Base-by-base conservation (phyloP, 2,113 vertebrate genomes). In the Brachypteracias leptosomus region DNA sequence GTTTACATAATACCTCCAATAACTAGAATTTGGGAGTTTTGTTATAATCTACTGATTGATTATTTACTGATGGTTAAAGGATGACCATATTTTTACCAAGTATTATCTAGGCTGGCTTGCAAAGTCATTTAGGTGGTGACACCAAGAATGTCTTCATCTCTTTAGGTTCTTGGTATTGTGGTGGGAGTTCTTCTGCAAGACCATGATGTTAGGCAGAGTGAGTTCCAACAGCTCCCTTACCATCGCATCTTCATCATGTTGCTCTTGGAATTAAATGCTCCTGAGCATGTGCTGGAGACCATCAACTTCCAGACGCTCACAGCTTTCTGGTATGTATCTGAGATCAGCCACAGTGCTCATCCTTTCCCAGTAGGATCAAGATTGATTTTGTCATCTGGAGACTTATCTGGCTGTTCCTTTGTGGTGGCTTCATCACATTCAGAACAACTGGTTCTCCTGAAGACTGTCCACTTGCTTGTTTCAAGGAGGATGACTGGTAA, bases 301-400 rank as follows among this genome's bases (percentile, higher is more conserved):
- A 99, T 99, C 96, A 99, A 99, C 98, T 99, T 99, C 96, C 99
- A 99, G 98, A 99, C 99, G 4, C 99, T 99, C 92, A 99, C 99
- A 29, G 99, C 99, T 90, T 99, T 99, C 97, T 99, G 99, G 99
- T 99, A 97, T 6, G 97, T 97, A 17, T 79, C 29, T 75, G 71
- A 49, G 33, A 15, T 24, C 70, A 66, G 17, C 35, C 18, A 24
- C 20, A 40, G 4, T 9, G 25, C 31, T 71, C 29, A 62, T 21
- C 16, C 46, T 80, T 77, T 77, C 67, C 67, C 63, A 13, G 11
- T 13, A 85, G 59, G 38, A 40, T 58, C 4, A 22, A 35, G 35
- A 13, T 42, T 42, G 11, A 42, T 42, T 42, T 42, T 42, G 42
- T 42, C 51, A 76, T 11, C 35, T 80, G 6, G 36, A 74, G 35